Evolutionary conservation across 2,797 vertebrate species (phyloP).

Genomic region (Poeciliopsis gracilis): DNA sequence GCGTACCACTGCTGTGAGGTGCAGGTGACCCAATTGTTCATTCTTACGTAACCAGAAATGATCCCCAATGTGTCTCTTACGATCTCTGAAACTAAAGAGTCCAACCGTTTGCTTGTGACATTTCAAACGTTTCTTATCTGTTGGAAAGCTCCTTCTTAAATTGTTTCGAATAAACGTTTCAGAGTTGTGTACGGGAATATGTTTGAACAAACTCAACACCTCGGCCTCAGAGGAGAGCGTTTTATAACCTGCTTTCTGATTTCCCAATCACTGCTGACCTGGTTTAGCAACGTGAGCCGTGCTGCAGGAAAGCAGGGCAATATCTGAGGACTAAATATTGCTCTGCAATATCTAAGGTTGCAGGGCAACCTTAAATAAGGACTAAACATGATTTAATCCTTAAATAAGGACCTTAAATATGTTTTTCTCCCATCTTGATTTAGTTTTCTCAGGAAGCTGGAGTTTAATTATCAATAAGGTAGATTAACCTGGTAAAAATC

Average conservation of each 20-base stretch:
- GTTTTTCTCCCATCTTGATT: background rate
- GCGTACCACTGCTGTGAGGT: constrained; percentile 92
- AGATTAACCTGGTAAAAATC: background rate
- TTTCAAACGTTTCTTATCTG: background rate
- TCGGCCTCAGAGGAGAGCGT: background rate
- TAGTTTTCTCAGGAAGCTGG: background rate
- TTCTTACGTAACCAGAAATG: background rate
- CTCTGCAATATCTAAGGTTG: no score
- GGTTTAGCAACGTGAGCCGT: background rate
- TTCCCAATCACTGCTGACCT: background rate
- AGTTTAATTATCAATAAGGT: background rate
- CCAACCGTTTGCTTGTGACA: background rate
- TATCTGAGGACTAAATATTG: background rate
- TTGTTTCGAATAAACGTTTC: background rate
- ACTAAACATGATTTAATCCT: no score
- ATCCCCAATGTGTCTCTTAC: background rate
- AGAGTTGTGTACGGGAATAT: background rate
- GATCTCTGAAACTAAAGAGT: background rate
- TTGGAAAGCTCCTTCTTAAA: background rate
- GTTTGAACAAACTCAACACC: background rate
- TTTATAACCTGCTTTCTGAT: background rate
- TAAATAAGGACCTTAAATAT: background rate
- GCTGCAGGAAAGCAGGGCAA: background rate
- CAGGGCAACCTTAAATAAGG: no score
- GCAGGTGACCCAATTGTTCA: constrained; percentile 80